Conservation (phyloP, 2,797 vertebrate genomes). For the Staurois parvus region DNA sequence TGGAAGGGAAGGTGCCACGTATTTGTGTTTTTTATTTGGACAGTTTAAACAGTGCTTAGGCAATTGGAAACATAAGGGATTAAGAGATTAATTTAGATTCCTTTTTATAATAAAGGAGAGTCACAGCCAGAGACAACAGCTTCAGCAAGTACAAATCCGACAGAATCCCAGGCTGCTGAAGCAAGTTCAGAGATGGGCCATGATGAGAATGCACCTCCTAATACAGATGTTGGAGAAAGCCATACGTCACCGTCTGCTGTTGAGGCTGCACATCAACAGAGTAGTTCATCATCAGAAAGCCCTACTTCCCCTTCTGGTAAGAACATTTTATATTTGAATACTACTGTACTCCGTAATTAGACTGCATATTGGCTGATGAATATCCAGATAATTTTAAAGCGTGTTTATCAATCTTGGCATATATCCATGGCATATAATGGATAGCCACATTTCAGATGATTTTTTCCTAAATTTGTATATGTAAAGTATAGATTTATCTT, state of each 20-base stretch:
- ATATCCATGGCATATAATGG: too few species aligned
- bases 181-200: slow-evolving; percentile 77
- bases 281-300: slow-evolving; percentile 70
- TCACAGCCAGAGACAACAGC: slow-evolving; percentile 78
- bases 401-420: too few species aligned
- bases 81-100: neutral
- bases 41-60: too few species aligned
- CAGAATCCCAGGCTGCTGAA: slow-evolving; percentile 75
- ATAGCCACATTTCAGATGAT: too few species aligned
- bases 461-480: too few species aligned
- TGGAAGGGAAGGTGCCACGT: too few species aligned
- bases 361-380: too few species aligned
- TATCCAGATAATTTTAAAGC: too few species aligned
- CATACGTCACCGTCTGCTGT: slow-evolving; percentile 82
- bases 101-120: slow-evolving; percentile 77
- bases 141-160: slow-evolving; percentile 66
- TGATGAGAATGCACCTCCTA: slow-evolving; percentile 71
- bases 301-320: slow-evolving; percentile 76
- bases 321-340: slow-evolving; percentile 44
- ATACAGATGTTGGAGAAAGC: slow-evolving; percentile 78
- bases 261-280: slow-evolving; percentile 78
- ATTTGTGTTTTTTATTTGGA: too few species aligned
- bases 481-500: too few species aligned
- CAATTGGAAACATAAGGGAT: too few species aligned
- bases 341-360: too few species aligned